A percentile compares a stretch with the other conserved stretches of the same genome.
These are phyloP conservation scores for Notothenia rossii DNA, from an alignment of 2,113 vertebrate genomes.

Conservation along the genomic window DNA sequence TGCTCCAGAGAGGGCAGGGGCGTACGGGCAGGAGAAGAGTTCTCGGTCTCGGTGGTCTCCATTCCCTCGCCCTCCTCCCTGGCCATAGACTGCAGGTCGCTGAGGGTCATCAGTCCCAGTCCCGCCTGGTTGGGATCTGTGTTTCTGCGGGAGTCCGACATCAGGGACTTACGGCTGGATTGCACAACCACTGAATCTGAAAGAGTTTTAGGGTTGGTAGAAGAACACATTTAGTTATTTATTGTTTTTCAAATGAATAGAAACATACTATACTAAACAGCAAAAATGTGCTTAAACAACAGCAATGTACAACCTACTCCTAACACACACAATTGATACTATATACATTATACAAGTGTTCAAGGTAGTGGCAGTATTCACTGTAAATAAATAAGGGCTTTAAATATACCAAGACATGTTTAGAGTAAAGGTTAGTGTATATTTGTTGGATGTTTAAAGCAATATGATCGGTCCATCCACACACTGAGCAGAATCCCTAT, in stretches of 20 bases:
- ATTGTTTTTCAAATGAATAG: background rate
- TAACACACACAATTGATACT: no score
- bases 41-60: conserved; percentile 93
- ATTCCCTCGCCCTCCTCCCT: conserved; percentile 97
- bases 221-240: background rate
- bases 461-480: background rate
- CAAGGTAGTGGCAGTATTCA: no score
- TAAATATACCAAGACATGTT: background rate
- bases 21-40: conserved; percentile 84
- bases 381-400: background rate
- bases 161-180: conserved; percentile 80
- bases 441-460: background rate
- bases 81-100: conserved; percentile 88
- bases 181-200: conserved; percentile 83
- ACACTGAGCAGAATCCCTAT: background rate
- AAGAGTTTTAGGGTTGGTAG: background rate
- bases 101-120: conserved; percentile 81
- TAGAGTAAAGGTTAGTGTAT: background rate
- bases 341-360: no score
- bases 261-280: background rate
- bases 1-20: conserved; percentile 91
- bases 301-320: no score
- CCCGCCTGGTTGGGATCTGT: conserved; percentile 75
- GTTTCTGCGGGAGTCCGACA: conserved; percentile 80
- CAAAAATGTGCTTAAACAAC: background rate